These are phyloP conservation scores for Catamblyrhynchus diadema DNA, from an alignment of 2,797 vertebrate genomes.

Conservation along the genomic window DNA sequence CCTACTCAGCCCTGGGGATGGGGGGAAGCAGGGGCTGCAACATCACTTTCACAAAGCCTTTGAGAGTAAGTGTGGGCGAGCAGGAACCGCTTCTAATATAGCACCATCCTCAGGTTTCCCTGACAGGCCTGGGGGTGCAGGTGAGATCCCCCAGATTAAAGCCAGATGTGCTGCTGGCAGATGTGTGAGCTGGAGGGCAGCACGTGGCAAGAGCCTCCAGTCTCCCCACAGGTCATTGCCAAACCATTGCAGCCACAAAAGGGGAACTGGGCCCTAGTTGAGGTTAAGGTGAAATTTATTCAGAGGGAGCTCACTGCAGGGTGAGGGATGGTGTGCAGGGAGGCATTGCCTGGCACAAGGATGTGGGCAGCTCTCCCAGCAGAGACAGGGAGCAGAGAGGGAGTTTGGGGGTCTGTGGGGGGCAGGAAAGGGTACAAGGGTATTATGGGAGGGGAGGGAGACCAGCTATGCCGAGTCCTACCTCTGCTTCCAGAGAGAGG, in stretches of 20 bases:
- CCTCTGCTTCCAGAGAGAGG: neutral
- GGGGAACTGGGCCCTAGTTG: neutral
- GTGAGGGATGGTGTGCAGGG: neutral
- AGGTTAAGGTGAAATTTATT: conserved; percentile 64
- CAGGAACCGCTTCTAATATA: conserved; percentile 20
- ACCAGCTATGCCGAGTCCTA: neutral
- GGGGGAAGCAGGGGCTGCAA: neutral
- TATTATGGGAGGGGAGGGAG: neutral
- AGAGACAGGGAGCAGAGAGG: neutral
- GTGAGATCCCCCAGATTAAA: neutral
- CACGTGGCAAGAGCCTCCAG: neutral
- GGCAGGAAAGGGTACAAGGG: neutral
- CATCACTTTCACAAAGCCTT: neutral
- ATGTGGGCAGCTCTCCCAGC: fast-evolving
- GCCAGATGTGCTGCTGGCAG: neutral
- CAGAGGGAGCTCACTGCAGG: neutral
- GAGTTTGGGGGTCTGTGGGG: too few species aligned
- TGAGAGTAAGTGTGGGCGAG: neutral
- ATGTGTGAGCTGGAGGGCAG: neutral
- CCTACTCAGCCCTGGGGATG: neutral
- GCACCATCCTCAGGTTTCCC: conserved; percentile 55
- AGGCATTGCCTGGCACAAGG: neutral
- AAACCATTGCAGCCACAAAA: neutral
- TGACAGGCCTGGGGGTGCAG: neutral
- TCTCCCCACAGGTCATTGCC: neutral